Percentiles rank a stretch among this genome's conserved stretches.
phyloP scores from a whole-genome alignment of 2,113 vertebrate genomes.

The Callospermophilus lateralis region DNA sequence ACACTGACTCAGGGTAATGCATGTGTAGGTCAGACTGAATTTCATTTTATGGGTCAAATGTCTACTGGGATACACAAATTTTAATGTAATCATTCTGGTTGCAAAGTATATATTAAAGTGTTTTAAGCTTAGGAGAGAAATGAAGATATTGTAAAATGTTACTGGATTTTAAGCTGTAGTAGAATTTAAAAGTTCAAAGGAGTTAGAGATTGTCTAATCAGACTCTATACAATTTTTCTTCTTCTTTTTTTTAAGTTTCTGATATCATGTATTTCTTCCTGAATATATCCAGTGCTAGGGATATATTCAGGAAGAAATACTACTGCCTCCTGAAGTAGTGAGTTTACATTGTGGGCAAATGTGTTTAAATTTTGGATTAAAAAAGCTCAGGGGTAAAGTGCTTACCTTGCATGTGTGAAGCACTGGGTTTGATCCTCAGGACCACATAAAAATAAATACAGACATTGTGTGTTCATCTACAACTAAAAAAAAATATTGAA shows the following conservation, averaged over 20 bases:
- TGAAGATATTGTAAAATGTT: background rate
- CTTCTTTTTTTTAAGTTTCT: too few species aligned
- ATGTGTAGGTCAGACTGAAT: background rate
- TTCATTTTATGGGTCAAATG: conserved; percentile 4
- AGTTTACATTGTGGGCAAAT: background rate
- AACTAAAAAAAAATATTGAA: too few species aligned
- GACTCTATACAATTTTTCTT: too few species aligned
- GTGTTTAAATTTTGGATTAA: background rate
- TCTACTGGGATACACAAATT: background rate
- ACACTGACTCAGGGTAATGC: background rate
- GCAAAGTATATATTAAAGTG: background rate
- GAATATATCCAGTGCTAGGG: background rate
- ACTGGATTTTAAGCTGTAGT: background rate
- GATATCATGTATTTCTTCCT: background rate
- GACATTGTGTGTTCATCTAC: too few species aligned
- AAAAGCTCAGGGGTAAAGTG: background rate
- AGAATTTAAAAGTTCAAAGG: background rate
- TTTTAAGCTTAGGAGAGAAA: conserved; percentile 24
- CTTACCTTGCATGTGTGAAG: too few species aligned
- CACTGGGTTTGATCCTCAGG: too few species aligned
- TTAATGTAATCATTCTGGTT: conserved; percentile 18
- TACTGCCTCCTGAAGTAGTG: background rate
- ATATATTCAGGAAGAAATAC: too few species aligned
- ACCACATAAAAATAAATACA: too few species aligned
- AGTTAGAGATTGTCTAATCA: background rate